Conservation (phyloP, 2,113 vertebrate species). For the Percopsis transmontana region DNA sequence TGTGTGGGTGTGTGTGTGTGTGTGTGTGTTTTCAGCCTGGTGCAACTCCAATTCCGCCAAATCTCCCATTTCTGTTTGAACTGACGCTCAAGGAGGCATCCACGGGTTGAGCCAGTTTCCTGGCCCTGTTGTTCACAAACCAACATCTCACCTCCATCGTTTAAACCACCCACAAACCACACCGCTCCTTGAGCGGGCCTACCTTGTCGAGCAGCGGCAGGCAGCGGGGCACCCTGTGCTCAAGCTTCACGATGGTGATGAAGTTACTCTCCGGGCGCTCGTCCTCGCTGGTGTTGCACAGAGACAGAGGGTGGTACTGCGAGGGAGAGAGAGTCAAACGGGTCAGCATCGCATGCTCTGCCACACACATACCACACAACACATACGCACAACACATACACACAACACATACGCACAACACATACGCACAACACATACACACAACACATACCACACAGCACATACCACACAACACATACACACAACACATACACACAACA, state of each 20-base stretch:
- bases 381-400: too few relatives aligned
- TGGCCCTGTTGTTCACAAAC: too few relatives aligned
- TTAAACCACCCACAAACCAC: too few relatives aligned
- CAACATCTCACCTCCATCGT: too few relatives aligned
- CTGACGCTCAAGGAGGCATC: too few relatives aligned
- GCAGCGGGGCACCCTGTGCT: conserved; percentile 87
- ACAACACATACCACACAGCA: not conserved
- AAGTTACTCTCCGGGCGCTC: conserved; percentile 89
- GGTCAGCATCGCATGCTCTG: not conserved
- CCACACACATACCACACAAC: not conserved
- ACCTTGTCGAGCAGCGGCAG: conserved; percentile 92
- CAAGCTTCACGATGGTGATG: conserved; percentile 97
- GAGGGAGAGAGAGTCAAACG: conserved; percentile 3
- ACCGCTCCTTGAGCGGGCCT: conserved; percentile 13
- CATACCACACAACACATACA: not conserved
- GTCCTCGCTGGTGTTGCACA: conserved; percentile 97
- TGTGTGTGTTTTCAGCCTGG: not conserved
- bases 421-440: too few relatives aligned
- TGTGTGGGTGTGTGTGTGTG: not conserved
- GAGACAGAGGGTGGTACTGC: conserved; percentile 94
- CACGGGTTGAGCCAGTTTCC: too few relatives aligned
- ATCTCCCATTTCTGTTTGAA: too few relatives aligned
- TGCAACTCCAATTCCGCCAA: too few relatives aligned
- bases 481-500: too few relatives aligned
- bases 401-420: not conserved